Evolutionary conservation across 2,888 invertebrate genomes (phyloP).

Genomic region (Blera fallax): DNA sequence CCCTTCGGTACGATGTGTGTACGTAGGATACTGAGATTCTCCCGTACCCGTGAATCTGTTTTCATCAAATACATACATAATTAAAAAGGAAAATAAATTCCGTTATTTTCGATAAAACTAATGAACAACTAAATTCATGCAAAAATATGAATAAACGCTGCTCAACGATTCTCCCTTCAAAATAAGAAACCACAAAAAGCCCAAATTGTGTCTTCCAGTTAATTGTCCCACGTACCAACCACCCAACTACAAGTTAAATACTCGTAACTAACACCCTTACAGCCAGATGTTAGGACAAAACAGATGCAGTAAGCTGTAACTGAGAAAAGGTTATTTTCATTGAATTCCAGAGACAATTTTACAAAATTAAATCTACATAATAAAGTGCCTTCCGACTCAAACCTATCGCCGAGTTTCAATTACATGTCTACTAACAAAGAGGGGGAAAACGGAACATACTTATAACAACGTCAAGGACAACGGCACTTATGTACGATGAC

Average conservation of each 20-base stretch:
- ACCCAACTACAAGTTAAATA: not conserved
- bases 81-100: too few relatives aligned
- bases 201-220: not conserved
- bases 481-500: constrained; percentile 1
- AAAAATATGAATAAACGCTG: too few relatives aligned
- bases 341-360: not conserved
- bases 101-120: too few relatives aligned
- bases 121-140: too few relatives aligned
- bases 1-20: too few relatives aligned
- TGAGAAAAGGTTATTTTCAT: not conserved
- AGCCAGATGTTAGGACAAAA: not conserved
- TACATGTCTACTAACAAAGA: not conserved
- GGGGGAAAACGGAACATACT: not conserved
- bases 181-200: not conserved
- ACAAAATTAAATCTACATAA: constrained; percentile 20
- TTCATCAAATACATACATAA: too few relatives aligned
- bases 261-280: not conserved
- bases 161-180: not conserved
- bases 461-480: constrained; percentile 10
- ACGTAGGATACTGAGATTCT: too few relatives aligned
- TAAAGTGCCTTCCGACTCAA: not conserved
- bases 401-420: not conserved
- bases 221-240: not conserved
- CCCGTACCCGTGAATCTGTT: too few relatives aligned
- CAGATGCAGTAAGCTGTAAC: not conserved